Base-by-base conservation (phyloP, 2,888 invertebrate species). In the Acrocera orbiculus region DNA sequence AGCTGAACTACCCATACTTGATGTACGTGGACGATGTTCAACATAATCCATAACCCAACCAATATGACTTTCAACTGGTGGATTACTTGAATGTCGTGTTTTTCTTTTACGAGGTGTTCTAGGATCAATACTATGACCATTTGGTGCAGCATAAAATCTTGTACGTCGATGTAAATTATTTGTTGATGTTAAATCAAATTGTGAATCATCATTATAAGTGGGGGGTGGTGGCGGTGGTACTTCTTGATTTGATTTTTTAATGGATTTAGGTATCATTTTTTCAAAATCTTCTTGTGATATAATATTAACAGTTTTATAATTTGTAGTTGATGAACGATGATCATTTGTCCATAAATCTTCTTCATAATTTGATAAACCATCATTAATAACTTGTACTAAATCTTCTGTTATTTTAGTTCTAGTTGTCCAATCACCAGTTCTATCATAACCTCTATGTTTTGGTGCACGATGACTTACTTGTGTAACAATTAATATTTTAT, bases 21-120 rank as follows among this genome's bases (percentile, higher is more conserved):
- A 75, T 13, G 82, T 82, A 35, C 86, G 64, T 5, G 75, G 72
- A 9, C 81, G 63, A 55, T 87, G 86, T 50, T 85, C 85, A 52
- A 78, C 76, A 5, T 76, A 73, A 59, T 87, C 96, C 75, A 96
- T 83, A 46, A 98, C 79, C 96, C 96, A 98, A 13, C 96, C 96
- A 24, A 96, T 85, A 53, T 93, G 90, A 50, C 86, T 79, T 58
- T 93, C 93, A 40, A 83, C 75, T 0, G 92, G 92, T 28, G 93
- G 93, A 66, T 95, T 90, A 45, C 72, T 77, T 47, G 79, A 85
- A 61, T 92, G 86, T n/a, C 85, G 68, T 3, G 87, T 86, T 65
- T 90, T 90, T 47, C 85, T 73, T 57, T 90, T 89, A 16, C 83
- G 67, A 2, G 77, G 77, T 3, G 76, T 76, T 41, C 69, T 63